Percentiles rank a stretch among this genome's conserved stretches.
Evolutionary conservation across 2,113 vertebrate genomes (phyloP).

Genomic region (Rhabdomys dilectus): DNA sequence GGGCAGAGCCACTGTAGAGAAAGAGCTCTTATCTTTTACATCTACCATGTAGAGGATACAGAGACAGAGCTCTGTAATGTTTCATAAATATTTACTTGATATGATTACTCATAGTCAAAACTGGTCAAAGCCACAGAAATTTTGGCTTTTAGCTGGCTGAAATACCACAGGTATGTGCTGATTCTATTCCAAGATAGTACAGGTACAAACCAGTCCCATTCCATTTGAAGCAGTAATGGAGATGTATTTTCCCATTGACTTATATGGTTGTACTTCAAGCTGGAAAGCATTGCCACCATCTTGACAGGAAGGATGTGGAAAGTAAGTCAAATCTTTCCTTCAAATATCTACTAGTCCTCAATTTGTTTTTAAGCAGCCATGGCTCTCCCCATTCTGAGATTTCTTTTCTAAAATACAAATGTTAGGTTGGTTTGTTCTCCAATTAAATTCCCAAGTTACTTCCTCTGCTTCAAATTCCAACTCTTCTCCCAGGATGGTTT

Average conservation of each 20-base stretch:
- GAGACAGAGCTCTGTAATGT: not conserved
- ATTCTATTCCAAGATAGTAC: not conserved
- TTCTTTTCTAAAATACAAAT: slow-evolving; percentile 32
- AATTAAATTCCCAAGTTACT: not conserved
- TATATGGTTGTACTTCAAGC: slow-evolving; percentile 27
- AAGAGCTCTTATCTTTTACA: not conserved
- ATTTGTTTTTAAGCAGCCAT: not conserved
- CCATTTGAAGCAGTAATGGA: not conserved
- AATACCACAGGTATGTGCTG: not conserved
- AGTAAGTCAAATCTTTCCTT: not conserved
- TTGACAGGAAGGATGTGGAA: slow-evolving; percentile 29
- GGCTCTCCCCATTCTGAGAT: not conserved
- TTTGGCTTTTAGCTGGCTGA: not conserved
- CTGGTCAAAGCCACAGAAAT: not conserved
- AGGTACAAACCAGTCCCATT: not conserved
- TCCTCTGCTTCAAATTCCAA: not conserved
- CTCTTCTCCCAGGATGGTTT: not conserved
- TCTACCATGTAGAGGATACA: not conserved
- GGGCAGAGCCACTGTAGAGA: not conserved
- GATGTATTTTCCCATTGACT: not conserved
- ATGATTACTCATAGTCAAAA: not conserved
- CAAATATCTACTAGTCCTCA: not conserved
- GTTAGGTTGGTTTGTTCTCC: not conserved
- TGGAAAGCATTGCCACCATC: not conserved
- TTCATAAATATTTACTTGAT: slow-evolving; percentile 41